A percentile compares a stretch with the other conserved stretches of the same genome.
Conservation (phyloP, 1,140 invertebrate species). For the Philaenus spumarius region DNA sequence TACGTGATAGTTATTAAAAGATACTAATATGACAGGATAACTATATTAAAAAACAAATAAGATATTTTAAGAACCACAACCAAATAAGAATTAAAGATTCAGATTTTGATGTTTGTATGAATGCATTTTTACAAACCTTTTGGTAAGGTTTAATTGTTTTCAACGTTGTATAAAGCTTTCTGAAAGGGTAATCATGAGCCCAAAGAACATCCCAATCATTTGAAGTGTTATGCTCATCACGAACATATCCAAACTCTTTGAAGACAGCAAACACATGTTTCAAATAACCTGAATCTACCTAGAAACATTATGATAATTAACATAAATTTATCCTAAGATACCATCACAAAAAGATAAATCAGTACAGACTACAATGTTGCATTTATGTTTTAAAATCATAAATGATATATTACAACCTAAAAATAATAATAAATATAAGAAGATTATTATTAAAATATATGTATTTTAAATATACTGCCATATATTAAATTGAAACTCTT, state of each 20-base stretch:
- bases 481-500: neutral
- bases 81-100: no score
- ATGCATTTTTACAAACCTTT: slow-evolving; percentile 39
- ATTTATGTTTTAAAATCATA: neutral
- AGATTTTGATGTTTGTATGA: neutral
- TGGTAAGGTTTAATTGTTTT: slow-evolving; percentile 63
- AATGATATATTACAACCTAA: neutral
- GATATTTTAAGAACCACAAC: no score
- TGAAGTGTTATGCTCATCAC: slow-evolving; percentile 44
- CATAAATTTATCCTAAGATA: neutral
- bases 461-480: neutral
- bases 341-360: neutral
- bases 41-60: no score
- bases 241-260: slow-evolving; percentile 60
- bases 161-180: slow-evolving; percentile 49
- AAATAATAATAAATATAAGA: neutral
- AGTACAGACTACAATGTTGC: neutral
- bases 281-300: slow-evolving; percentile 57
- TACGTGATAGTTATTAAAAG: no score
- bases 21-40: no score
- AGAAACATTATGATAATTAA: slow-evolving; percentile 22
- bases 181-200: slow-evolving; percentile 91
- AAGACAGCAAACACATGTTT: slow-evolving; percentile 72
- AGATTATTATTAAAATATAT: neutral
- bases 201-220: slow-evolving; percentile 82